Conservation (phyloP, 2,888 invertebrate genomes). For the Callosobruchus maculatus region DNA sequence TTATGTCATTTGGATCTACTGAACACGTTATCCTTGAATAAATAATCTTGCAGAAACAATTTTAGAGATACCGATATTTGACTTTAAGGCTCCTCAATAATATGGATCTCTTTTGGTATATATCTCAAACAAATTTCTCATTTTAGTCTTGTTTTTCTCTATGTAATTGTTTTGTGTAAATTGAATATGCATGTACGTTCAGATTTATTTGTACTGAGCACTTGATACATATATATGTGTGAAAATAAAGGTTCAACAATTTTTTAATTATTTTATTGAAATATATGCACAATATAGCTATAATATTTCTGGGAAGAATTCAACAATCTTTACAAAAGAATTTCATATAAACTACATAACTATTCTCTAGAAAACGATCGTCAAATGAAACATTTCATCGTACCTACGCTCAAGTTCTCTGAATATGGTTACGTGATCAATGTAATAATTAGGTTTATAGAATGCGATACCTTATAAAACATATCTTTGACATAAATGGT, state of each 20-base stretch:
- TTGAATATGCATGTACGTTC: neutral
- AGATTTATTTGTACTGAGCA: neutral
- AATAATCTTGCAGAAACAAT: too few species aligned
- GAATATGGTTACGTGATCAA: too few species aligned
- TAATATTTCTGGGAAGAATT: constrained; percentile 29
- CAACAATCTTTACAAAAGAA: constrained; percentile 22
- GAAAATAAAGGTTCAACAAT: constrained; percentile 9
- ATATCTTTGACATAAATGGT: too few species aligned
- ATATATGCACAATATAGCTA: constrained; percentile 27
- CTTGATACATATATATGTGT: neutral
- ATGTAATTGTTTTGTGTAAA: neutral
- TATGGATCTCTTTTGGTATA: neutral
- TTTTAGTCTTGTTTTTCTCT: neutral
- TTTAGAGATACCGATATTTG: too few species aligned
- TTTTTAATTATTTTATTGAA: constrained; percentile 26
- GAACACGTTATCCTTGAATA: too few species aligned
- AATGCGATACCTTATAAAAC: too few species aligned
- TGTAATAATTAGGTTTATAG: too few species aligned
- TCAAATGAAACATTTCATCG: neutral
- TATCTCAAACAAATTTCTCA: neutral
- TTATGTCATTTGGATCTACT: too few species aligned
- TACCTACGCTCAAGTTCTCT: too few species aligned
- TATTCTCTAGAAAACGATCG: neutral
- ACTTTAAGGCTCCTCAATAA: neutral
- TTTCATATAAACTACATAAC: neutral